Evolutionary conservation across 2,888 invertebrate genomes (phyloP).

Genomic region (Drosophila meridionalis): DNA sequence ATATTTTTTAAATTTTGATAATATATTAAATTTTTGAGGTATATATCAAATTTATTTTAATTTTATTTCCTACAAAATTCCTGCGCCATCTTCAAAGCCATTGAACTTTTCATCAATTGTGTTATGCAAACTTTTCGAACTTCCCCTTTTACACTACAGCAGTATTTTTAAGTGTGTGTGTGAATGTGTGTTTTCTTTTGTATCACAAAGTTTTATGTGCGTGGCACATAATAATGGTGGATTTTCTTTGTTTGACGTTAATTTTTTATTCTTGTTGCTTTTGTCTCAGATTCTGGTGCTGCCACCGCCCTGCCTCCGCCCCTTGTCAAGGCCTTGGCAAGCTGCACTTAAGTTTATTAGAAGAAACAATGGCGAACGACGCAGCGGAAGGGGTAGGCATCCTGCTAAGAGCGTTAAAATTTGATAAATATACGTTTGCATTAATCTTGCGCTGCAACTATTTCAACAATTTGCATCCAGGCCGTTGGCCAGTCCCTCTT

Average conservation of each 20-base stretch:
- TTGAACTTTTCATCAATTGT: not conserved
- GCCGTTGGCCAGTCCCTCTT: slow-evolving; percentile 10
- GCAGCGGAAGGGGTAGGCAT: not conserved
- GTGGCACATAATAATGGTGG: slow-evolving; percentile 83
- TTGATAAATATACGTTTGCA: slow-evolving; percentile 70
- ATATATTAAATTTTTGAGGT: not conserved
- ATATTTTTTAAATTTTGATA: not conserved
- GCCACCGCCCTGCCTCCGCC: slow-evolving; percentile 8
- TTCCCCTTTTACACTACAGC: slow-evolving; percentile 13
- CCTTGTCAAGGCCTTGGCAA: slow-evolving; percentile 21
- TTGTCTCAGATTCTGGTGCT: slow-evolving; percentile 63
- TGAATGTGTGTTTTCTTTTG: slow-evolving; percentile 34
- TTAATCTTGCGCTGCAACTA: slow-evolving; percentile 70
- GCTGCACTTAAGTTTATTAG: slow-evolving; percentile 81
- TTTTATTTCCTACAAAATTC: not conserved
- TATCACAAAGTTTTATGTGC: slow-evolving; percentile 69
- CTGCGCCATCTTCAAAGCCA: not conserved
- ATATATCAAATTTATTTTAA: not conserved
- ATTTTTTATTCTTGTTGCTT: slow-evolving; percentile 76
- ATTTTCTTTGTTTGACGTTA: slow-evolving; percentile 82
- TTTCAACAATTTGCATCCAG: slow-evolving; percentile 72
- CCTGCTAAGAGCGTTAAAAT: slow-evolving; percentile 57
- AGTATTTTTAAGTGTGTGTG: slow-evolving; percentile 2
- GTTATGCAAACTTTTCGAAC: slow-evolving; percentile 27
- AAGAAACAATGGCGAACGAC: slow-evolving; percentile 56